Evolutionary conservation across 37 sponge, comb jelly and placozoan species (phyloP).

Genomic region (Halisarca cf. caerulea): DNA sequence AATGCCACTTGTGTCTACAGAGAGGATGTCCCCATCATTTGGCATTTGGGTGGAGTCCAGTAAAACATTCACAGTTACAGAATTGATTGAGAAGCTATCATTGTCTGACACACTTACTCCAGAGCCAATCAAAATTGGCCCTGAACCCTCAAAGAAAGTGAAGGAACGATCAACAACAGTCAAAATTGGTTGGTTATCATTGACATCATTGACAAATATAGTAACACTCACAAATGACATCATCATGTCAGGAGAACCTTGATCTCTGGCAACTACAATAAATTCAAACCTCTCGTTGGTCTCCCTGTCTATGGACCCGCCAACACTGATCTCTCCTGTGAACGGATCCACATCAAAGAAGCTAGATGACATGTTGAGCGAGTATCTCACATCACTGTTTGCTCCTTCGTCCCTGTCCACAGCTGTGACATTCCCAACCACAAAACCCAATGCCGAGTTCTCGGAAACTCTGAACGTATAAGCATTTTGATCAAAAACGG

Average conservation of each 20-base stretch:
- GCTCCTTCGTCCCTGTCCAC: conserved; percentile 45
- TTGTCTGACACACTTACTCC: conserved; percentile 42
- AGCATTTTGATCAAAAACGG: conserved; percentile 40
- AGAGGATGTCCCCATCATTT: conserved; percentile 17
- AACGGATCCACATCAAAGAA: conserved; percentile 38
- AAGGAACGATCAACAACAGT: not conserved
- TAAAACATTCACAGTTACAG: conserved; percentile 29
- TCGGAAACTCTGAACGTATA: conserved; percentile 45
- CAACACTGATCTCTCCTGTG: conserved; percentile 40
- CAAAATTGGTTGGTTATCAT: conserved; percentile 7
- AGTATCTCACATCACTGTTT: conserved; percentile 51
- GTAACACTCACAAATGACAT: conserved; percentile 24
- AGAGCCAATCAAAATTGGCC: conserved; percentile 29
- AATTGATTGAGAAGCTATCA: conserved; percentile 37
- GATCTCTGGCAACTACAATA: conserved; percentile 38
- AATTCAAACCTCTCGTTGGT: not conserved
- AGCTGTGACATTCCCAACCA: conserved; percentile 38
- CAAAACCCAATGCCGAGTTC: conserved; percentile 13
- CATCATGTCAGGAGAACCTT: conserved; percentile 41
- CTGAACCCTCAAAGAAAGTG: conserved; percentile 44
- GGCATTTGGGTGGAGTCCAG: conserved; percentile 20
- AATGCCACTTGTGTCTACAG: not conserved
- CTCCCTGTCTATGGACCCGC: conserved; percentile 41
- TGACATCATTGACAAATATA: conserved; percentile 34
- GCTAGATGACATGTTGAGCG: conserved; percentile 14